These are phyloP conservation scores for Dolomedes plantarius DNA, from an alignment of 2,888 invertebrate species.

Conservation along the genomic window DNA sequence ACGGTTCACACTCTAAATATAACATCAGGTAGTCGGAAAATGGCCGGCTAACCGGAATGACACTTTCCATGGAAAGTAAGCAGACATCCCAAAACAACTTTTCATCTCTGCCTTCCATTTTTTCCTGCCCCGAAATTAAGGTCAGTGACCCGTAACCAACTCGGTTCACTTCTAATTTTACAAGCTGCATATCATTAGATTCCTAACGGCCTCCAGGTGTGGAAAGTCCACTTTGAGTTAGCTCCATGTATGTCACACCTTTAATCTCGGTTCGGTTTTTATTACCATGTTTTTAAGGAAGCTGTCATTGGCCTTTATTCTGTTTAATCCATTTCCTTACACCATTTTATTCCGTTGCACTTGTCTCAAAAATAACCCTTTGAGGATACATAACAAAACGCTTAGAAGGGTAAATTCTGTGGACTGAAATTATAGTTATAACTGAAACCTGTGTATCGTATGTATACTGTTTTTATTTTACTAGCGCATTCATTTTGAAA, in stretches of 20 bases:
- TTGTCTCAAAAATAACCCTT: no score
- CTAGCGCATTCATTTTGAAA: no score
- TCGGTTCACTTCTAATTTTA: background rate
- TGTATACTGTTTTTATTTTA: no score
- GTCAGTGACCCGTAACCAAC: constrained; percentile 6
- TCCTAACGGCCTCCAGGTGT: background rate
- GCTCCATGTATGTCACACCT: background rate
- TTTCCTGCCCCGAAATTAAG: background rate
- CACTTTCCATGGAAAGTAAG: background rate
- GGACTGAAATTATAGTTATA: no score
- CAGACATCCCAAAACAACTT: background rate
- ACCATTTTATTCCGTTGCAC: no score
- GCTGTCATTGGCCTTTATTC: background rate
- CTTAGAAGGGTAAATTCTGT: no score
- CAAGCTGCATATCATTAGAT: background rate
- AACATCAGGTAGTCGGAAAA: background rate
- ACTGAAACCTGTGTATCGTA: no score
- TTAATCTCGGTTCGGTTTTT: background rate
- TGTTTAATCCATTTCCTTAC: background rate
- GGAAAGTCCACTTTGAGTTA: constrained; percentile 7
- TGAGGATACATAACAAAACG: no score
- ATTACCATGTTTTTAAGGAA: background rate
- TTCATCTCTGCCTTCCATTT: background rate
- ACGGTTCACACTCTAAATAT: background rate
- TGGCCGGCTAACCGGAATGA: background rate